Evolutionary conservation across 2,113 vertebrate genomes (phyloP).

Genomic region (Dasyurus viverrinus): DNA sequence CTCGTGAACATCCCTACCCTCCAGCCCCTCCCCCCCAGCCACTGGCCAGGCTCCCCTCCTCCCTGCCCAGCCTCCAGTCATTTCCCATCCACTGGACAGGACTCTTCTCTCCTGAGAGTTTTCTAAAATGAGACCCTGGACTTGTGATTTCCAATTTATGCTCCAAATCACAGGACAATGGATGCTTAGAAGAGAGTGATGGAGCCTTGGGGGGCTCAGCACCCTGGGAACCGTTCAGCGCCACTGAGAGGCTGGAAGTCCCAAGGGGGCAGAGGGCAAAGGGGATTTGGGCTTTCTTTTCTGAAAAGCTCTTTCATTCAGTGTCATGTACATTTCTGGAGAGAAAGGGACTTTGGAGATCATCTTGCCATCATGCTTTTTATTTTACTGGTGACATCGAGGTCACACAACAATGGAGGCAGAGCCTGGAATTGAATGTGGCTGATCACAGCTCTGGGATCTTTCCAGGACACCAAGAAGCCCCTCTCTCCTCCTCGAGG

Average conservation of each 20-base stretch:
- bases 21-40: background rate
- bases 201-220: background rate
- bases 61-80: background rate
- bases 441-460: background rate
- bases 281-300: background rate
- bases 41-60: background rate
- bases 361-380: background rate
- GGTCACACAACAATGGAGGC: background rate
- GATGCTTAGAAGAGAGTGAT: background rate
- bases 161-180: background rate
- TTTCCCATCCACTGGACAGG: background rate
- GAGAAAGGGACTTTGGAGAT: background rate
- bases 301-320: background rate
- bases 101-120: background rate
- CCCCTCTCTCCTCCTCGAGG: background rate
- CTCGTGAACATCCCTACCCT: background rate
- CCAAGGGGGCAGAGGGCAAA: background rate
- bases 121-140: background rate
- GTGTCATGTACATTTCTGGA: background rate
- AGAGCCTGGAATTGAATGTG: background rate
- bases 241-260: background rate
- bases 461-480: background rate
- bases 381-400: background rate
- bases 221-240: background rate
- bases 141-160: background rate